These are phyloP conservation scores for Microchirus variegatus DNA, from an alignment of 2,797 vertebrate species.

Conservation along the genomic window DNA sequence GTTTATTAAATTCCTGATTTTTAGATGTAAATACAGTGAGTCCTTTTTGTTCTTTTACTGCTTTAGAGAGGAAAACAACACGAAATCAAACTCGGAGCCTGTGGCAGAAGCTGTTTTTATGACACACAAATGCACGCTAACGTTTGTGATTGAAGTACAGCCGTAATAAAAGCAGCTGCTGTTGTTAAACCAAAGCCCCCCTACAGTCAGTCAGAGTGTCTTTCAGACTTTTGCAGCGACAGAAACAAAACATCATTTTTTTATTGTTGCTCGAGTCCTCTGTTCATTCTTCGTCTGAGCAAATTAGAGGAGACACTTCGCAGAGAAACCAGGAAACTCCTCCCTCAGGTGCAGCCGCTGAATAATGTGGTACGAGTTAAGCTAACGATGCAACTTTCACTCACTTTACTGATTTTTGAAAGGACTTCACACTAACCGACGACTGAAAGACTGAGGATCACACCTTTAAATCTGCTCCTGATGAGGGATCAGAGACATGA, in stretches of 20 bases:
- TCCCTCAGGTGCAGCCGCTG: constrained; percentile 63
- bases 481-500: too few relatives aligned
- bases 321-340: constrained; percentile 82
- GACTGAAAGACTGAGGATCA: too few relatives aligned
- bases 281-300: background rate
- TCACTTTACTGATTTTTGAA: too few relatives aligned
- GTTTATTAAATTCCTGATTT: constrained; percentile 71
- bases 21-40: constrained; percentile 36
- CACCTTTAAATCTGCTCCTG: too few relatives aligned
- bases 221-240: background rate
- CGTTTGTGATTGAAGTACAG: constrained; percentile 4
- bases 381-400: too few relatives aligned
- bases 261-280: background rate
- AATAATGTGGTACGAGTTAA: too few relatives aligned
- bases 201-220: too few relatives aligned
- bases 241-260: background rate
- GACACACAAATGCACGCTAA: constrained; percentile 8
- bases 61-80: background rate
- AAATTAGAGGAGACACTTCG: constrained; percentile 2
- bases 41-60: background rate
- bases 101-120: background rate
- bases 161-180: constrained; percentile 5
- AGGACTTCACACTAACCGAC: too few relatives aligned
- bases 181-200: constrained; percentile 5
- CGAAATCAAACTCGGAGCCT: too few relatives aligned